Percentiles rank a stretch among this genome's conserved stretches.
Evolutionary conservation across 2,797 vertebrate species (phyloP).

Genomic region (Schizothorax lantsangensis): DNA sequence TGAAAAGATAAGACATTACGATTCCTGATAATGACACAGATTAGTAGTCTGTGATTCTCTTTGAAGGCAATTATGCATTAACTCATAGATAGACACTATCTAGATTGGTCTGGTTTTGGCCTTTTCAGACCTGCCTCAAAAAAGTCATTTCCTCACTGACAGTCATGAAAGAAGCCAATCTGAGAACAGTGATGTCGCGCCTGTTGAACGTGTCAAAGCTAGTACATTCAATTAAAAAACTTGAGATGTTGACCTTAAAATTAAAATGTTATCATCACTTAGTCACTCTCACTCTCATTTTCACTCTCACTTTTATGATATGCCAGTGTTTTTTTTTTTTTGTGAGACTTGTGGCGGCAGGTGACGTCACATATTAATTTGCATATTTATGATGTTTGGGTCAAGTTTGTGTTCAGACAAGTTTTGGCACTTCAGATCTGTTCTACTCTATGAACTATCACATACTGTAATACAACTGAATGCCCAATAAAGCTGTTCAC

Average conservation of each 20-base stretch:
- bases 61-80: slow-evolving; percentile 18
- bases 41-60: slow-evolving; percentile 23
- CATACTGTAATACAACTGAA: too few relatives aligned
- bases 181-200: background rate
- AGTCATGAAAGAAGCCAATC: background rate
- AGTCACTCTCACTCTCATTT: background rate
- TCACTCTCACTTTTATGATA: background rate
- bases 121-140: slow-evolving; percentile 16
- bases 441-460: too few relatives aligned
- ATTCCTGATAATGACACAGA: slow-evolving; percentile 42
- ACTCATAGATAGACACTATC: slow-evolving; percentile 11
- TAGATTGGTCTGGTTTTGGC: slow-evolving; percentile 22
- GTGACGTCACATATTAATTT: too few relatives aligned
- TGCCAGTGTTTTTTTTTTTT: too few relatives aligned
- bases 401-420: too few relatives aligned
- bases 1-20: slow-evolving; percentile 45
- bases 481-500: too few relatives aligned
- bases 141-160: slow-evolving; percentile 13
- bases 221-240: slow-evolving; percentile 6
- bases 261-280: background rate
- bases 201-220: background rate
- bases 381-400: too few relatives aligned
- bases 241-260: background rate
- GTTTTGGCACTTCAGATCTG: too few relatives aligned
- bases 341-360: too few relatives aligned